Evolutionary conservation across 2,113 vertebrate species (phyloP), one percentile per base, ranked within the genome.

Genomic region (Acrocephalus kingi): DNA sequence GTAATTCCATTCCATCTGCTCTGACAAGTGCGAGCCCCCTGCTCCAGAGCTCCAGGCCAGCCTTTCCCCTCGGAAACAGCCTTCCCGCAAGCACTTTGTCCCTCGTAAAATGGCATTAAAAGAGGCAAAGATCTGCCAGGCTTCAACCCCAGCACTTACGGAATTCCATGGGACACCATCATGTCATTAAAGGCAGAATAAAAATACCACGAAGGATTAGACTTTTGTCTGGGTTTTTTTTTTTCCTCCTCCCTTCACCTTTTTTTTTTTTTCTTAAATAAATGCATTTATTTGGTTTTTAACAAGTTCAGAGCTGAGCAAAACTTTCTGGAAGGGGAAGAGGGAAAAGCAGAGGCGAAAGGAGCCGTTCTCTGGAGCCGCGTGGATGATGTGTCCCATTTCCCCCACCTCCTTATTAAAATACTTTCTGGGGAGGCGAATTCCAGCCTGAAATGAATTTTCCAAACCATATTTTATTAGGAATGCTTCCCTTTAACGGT

Each of bases 401-500:
- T 96, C 93, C 96, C 91, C 92, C 94, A 95, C 89, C 93, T 94
- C 93, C 92, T 90, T 93, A 96, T 93, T 96, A 92, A 96, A 97
- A 93, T 91, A 93, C 89, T 94, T 95, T 96, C 84, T 93, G 82
- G 78, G 96, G 75, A 94, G 54, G 93, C 25, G 0, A 94, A 96
- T 97, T 97, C 97, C 97, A 97, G 80, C 59, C 95, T 31, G 71
- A 97, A 97, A 97, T 97, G 94, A 96, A 97, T 97, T 97, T 97
- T 96, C 94, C 94, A 94, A 96, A 59, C 90, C 77, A 68, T 94
- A 92, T 96, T 97, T 97, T 96, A 96, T 91, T 77, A 94, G 92
- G 89, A 97, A 97, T 63, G 88, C 66, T 94, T 96, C 93, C 94
- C 93, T 96, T 96, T 92, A 95, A 93, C 4, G 6, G 80, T 22